Evolutionary conservation across 2,797 vertebrate genomes (phyloP).

Genomic region (Scolopax rusticola): DNA sequence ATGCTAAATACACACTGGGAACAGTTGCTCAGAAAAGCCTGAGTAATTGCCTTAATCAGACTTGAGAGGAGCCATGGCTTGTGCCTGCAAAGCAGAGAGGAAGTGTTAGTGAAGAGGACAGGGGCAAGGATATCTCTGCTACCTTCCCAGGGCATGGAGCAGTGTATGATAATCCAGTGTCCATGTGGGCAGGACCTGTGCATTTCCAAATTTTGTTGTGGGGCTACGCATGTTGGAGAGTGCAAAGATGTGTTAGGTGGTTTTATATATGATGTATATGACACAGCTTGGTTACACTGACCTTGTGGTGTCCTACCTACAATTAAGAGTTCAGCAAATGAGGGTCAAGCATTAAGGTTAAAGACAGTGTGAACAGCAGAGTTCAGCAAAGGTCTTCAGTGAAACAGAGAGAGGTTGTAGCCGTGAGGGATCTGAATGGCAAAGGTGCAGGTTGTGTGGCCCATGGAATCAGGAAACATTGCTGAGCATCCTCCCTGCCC

Average conservation of each 20-base stretch:
- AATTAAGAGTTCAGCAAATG: not conserved
- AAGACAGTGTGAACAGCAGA: not conserved
- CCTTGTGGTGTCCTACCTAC: not conserved
- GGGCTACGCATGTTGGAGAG: fast-evolving
- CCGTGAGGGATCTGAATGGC: fast-evolving
- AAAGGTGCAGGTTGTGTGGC: not conserved
- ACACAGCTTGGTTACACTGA: not conserved
- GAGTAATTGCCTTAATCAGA: not conserved
- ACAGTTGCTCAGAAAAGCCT: not conserved
- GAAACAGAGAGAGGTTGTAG: not conserved
- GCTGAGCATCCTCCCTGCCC: not conserved
- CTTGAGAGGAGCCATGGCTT: not conserved
- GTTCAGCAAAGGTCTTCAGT: not conserved
- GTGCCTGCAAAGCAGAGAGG: not conserved
- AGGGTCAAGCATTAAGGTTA: not conserved
- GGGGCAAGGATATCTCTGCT: not conserved
- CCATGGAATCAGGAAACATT: not conserved
- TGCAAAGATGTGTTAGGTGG: fast-evolving
- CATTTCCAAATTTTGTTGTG: not conserved
- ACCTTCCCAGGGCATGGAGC: not conserved
- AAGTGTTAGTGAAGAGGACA: fast-evolving
- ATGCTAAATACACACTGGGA: not conserved
- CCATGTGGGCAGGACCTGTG: fast-evolving
- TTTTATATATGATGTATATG: not conserved
- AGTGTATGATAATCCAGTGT: not conserved